Evolutionary conservation across 1,140 invertebrate species (phyloP).

Genomic region (Nomia melanderi): DNA sequence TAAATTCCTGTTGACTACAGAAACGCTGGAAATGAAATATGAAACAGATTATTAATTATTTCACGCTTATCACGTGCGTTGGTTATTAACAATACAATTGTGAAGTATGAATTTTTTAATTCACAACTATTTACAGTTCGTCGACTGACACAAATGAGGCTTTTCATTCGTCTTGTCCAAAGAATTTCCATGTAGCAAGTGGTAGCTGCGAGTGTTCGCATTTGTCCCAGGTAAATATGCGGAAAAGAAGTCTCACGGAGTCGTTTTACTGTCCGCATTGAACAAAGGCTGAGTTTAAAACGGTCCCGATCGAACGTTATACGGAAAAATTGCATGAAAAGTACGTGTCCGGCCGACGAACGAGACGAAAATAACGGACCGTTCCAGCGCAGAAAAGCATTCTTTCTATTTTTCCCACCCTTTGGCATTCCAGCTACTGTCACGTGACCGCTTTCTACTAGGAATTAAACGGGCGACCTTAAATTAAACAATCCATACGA

Average conservation of each 20-base stretch:
- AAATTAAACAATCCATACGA: constrained; percentile 77
- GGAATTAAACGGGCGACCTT: constrained; percentile 77
- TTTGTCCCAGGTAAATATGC: constrained; percentile 3
- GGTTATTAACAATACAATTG: no score
- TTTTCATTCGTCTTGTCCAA: not conserved
- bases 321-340: constrained; percentile 34
- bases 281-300: not conserved
- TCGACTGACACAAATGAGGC: not conserved
- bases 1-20: no score
- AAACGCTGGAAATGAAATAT: no score
- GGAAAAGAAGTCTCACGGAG: not conserved
- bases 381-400: constrained; percentile 61
- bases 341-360: constrained; percentile 47
- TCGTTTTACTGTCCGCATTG: not conserved
- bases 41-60: no score
- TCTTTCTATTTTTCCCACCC: constrained; percentile 21
- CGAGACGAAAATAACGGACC: constrained; percentile 60
- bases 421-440: constrained; percentile 63
- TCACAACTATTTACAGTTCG: not conserved
- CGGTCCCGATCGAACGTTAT: not conserved
- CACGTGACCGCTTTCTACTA: constrained; percentile 74
- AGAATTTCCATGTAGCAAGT: not conserved
- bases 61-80: no score
- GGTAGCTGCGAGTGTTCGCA: not conserved
- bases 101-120: not conserved